These are phyloP conservation scores for Drosophila pullipes DNA, from an alignment of 2,888 invertebrate genomes.

Conservation along the genomic window DNA sequence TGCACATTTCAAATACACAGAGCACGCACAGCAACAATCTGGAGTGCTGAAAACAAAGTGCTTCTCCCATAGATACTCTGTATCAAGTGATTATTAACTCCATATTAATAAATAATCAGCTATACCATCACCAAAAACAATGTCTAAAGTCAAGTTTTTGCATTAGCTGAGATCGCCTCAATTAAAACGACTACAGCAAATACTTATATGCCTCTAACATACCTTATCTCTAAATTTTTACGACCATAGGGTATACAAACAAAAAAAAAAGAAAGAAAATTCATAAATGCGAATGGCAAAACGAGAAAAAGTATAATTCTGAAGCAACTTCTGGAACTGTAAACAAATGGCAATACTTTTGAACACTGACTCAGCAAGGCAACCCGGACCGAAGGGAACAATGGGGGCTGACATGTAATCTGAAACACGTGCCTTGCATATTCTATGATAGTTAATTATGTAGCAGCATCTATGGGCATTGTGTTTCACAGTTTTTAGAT, in stretches of 20 bases:
- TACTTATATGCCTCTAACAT: neutral
- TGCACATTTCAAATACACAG: constrained; percentile 61
- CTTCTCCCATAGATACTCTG: constrained; percentile 1
- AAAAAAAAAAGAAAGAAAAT: neutral
- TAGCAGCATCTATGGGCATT: constrained; percentile 37
- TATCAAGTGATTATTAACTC: neutral
- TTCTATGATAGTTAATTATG: constrained; percentile 80
- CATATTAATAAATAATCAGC: neutral
- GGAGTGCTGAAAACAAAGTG: neutral
- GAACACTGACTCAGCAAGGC: constrained; percentile 1
- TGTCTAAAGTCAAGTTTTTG: neutral
- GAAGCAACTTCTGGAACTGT: constrained; percentile 16
- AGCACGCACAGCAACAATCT: constrained; percentile 64
- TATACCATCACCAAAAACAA: neutral
- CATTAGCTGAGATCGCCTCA: neutral
- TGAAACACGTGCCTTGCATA: constrained; percentile 68
- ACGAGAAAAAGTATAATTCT: constrained; percentile 14
- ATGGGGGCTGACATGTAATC: constrained; percentile 41
- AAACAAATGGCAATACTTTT: constrained; percentile 51
- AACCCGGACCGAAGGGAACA: neutral
- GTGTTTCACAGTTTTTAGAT: constrained; percentile 61
- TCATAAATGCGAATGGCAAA: constrained; percentile 52
- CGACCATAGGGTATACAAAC: neutral
- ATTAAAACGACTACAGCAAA: neutral
- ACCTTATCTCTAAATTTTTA: neutral